Evolutionary conservation across 2,797 vertebrate species (phyloP).

Genomic region (Eulemur mongoz): DNA sequence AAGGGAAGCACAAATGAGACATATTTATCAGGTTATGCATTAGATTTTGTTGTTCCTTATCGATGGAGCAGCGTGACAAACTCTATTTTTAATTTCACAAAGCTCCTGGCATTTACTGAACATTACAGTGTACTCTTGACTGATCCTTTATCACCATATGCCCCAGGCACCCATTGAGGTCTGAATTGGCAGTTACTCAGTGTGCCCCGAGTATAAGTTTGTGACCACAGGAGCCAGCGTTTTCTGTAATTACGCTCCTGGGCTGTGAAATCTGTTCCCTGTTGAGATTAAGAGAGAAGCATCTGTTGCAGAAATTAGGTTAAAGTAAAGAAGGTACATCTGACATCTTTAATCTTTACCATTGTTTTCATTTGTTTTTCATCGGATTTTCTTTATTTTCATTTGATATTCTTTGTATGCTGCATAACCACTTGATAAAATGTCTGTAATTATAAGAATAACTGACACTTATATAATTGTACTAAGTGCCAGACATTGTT

Average conservation of each 20-base stretch:
- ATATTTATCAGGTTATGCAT: constrained; percentile 19
- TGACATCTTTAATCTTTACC: constrained; percentile 79
- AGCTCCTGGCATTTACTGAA: constrained; percentile 80
- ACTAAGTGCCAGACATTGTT: constrained; percentile 10
- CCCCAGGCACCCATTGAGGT: constrained; percentile 82
- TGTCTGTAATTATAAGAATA: constrained; percentile 27
- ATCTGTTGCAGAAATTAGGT: constrained; percentile 86
- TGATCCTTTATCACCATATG: constrained; percentile 87
- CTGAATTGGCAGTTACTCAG: constrained; percentile 84
- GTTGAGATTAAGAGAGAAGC: constrained; percentile 84
- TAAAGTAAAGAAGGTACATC: constrained; percentile 83
- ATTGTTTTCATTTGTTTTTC: constrained; percentile 42
- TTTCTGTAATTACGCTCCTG: constrained; percentile 86
- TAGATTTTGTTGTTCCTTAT: constrained; percentile 70
- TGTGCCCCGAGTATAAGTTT: constrained; percentile 84
- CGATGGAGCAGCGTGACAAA: constrained; percentile 77
- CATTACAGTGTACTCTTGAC: constrained; percentile 83
- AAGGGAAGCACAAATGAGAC: not conserved
- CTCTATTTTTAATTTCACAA: constrained; percentile 83
- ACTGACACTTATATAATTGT: not conserved
- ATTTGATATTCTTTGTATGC: constrained; percentile 75
- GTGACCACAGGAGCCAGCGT: constrained; percentile 84
- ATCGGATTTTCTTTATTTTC: constrained; percentile 4
- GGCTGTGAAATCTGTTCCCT: constrained; percentile 86
- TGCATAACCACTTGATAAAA: constrained; percentile 28